Conservation (phyloP, 2,888 invertebrate species). For the Heteromyza rotundicornis region DNA sequence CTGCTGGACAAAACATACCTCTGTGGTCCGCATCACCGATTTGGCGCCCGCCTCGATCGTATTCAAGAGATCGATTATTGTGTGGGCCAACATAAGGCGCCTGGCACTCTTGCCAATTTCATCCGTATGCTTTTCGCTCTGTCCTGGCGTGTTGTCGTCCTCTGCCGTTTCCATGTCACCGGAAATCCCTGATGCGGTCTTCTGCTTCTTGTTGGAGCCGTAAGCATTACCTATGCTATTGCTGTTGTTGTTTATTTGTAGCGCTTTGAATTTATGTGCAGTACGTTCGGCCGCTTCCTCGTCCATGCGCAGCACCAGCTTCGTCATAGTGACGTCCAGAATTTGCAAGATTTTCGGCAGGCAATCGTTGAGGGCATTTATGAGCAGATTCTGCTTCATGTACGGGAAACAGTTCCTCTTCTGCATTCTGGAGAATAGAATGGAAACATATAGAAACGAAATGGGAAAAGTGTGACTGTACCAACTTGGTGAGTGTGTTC, state of each 20-base stretch:
- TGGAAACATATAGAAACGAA: neutral
- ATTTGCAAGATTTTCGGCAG: constrained; percentile 58
- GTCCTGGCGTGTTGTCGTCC: neutral
- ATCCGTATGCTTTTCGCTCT: neutral
- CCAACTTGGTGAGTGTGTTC: constrained; percentile 60
- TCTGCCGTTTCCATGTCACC: neutral
- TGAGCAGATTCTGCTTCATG: constrained; percentile 47
- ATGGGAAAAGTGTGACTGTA: constrained; percentile 13
- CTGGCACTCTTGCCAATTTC: constrained; percentile 36
- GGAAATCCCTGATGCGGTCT: constrained; percentile 20
- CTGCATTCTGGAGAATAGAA: constrained; percentile 47
- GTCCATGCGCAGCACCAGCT: constrained; percentile 49
- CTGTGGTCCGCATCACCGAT: constrained; percentile 69
- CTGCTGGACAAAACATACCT: constrained; percentile 60
- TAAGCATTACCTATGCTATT: constrained; percentile 16
- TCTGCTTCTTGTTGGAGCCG: constrained; percentile 18
- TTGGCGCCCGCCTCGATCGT: constrained; percentile 70
- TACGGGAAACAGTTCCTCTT: constrained; percentile 48
- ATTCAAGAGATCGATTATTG: constrained; percentile 70
- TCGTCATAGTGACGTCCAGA: constrained; percentile 53
- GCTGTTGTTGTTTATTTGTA: constrained; percentile 39
- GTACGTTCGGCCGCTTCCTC: constrained; percentile 35
- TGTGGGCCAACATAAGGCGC: constrained; percentile 60
- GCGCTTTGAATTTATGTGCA: constrained; percentile 32
- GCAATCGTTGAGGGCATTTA: constrained; percentile 52